Evolutionary conservation across 1,140 invertebrate genomes (phyloP).

Genomic region (Pseudoatta argentina): DNA sequence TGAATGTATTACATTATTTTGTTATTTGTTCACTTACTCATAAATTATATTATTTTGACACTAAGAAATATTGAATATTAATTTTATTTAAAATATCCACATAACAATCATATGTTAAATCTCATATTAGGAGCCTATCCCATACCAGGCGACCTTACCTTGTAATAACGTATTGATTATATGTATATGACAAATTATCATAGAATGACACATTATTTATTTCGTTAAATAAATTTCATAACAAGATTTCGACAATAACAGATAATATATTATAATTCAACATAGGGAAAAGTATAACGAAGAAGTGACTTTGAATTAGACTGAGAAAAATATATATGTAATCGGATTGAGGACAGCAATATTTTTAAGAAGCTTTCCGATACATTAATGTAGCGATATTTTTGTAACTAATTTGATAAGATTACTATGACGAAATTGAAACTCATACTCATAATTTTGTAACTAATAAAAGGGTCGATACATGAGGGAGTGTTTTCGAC

Average conservation of each 20-base stretch:
- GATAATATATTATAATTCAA: conserved; percentile 7
- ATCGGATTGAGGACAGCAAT: background rate
- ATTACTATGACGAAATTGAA: background rate
- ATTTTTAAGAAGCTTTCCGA: background rate
- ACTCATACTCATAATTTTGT: background rate
- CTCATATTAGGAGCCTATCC: too few relatives aligned
- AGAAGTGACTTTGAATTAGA: background rate
- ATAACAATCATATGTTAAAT: too few relatives aligned
- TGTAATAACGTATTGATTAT: too few relatives aligned
- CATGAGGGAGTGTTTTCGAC: too few relatives aligned
- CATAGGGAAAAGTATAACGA: background rate
- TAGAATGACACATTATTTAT: conserved; percentile 15
- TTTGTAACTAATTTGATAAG: conserved; percentile 24
- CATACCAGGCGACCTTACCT: too few relatives aligned
- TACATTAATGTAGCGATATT: conserved; percentile 8
- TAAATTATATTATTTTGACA: too few relatives aligned
- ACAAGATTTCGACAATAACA: background rate
- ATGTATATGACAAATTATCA: background rate
- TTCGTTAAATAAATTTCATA: conserved; percentile 28
- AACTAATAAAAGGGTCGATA: background rate
- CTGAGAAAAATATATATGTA: conserved; percentile 31
- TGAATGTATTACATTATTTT: too few relatives aligned
- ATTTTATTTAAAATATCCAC: too few relatives aligned
- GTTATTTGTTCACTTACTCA: too few relatives aligned
- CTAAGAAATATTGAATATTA: too few relatives aligned